Evolutionary conservation across 2,113 vertebrate genomes (phyloP), one percentile per base, ranked within the genome.

Genomic region (Salvator merianae): DNA sequence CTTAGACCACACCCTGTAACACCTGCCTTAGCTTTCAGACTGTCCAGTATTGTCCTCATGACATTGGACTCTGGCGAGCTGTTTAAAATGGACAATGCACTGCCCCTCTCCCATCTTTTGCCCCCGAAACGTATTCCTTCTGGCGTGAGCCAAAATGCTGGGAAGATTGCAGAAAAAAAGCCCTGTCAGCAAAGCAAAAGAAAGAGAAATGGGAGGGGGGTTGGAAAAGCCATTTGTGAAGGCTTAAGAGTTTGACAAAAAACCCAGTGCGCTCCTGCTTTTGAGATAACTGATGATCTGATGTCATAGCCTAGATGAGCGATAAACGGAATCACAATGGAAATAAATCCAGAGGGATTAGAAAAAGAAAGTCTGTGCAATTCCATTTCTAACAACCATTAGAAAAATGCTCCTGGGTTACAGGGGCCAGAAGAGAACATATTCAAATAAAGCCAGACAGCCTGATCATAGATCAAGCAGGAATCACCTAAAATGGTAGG

Each of bases 341-440:
- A 88, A 77, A 89, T 87, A 90, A 91, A 90, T 83, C 84, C 87
- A 40, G 62, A 16, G 82, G 79, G 71, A 91, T 65, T 1, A 34
- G 80, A 90, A 89, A 76, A 76, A 87, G 59, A 87, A 59, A 79
- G 77, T 32, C 55, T 79, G 68, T 65, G 77, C 83, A 79, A 24
- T 85, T 73, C 69, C 83, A 53, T 79, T 77, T 34, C 53, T 63
- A 65, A 30, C 83, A 8, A 47, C 83, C n/a, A 20, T 70, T 63
- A 73, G 83, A 72, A 63, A 73, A 79, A 50, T 28, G 18, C 38
- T 65, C 53, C 34, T 34, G 38, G 77, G 83, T 71, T 73, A 22
- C n/a, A 10, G 76, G 55, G 53, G 53, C 22, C 38, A 63, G 76
- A 3, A 79, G 77, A 28, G 8, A 50, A 28, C 9, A 14, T 36